Evolutionary conservation across 2,113 vertebrate genomes (phyloP).

Genomic region (Corythornis madagascariensis): DNA sequence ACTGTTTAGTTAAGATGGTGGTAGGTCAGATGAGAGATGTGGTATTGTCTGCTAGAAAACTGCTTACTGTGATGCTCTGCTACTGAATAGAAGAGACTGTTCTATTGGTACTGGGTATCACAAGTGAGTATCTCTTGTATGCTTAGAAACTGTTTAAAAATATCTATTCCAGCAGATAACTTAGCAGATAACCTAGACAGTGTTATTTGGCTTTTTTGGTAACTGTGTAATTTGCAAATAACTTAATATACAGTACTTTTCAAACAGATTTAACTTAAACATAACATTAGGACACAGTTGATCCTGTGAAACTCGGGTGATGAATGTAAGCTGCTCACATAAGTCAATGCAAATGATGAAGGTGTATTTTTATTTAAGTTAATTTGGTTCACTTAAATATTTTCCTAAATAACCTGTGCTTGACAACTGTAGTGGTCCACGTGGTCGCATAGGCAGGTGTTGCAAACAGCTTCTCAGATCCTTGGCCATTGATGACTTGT

Average conservation of each 20-base stretch:
- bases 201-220: not conserved
- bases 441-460: not conserved
- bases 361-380: not conserved
- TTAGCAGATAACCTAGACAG: not conserved
- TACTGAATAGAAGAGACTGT: not conserved
- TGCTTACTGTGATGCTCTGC: not conserved
- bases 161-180: not conserved
- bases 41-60: not conserved
- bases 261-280: not conserved
- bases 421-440: not conserved
- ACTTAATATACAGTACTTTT: not conserved
- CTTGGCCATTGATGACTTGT: not conserved
- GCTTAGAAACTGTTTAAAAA: not conserved
- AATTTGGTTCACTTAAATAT: not conserved
- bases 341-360: not conserved
- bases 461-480: not conserved
- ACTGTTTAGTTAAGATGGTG: not conserved
- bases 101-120: not conserved
- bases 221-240: not conserved
- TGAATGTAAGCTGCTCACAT: not conserved
- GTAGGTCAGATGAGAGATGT: not conserved
- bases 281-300: not conserved
- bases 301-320: not conserved
- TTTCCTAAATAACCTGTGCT: not conserved
- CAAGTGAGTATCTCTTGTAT: not conserved